Evolutionary conservation across 2,797 vertebrate species (phyloP), one percentile per base, ranked within the genome.

Genomic region (Esox masquinongy): DNA sequence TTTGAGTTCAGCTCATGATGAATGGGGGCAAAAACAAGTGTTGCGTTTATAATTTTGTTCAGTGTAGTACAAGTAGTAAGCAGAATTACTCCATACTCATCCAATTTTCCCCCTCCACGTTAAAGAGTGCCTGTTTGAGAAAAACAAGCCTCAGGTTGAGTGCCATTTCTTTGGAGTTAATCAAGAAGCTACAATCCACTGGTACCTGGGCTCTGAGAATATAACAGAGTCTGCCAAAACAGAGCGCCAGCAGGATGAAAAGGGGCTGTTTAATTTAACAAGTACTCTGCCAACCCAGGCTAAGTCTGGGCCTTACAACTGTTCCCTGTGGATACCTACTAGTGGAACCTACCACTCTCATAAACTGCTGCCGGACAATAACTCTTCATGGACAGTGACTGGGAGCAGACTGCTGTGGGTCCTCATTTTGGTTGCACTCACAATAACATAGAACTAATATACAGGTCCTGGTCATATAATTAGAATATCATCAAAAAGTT

Each of bases 151-250:
- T 9, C 8, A 43, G 0, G 76, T 66, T 1, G 1, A 0, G 6
- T 91, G 90, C 51, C 47, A 24, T 3, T 92, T 90, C 68, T 17
- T 1, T 1, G 84, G 78, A 0, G 68, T 88, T 75, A 87, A 77
- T 75, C 85, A 84, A 43, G 0, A 0, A 0, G 79, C 80, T 0
- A n/a, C 3, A 6, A 17, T 92, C 74, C 77, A 75, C 78, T 92
- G 90, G 91, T 73, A n/a, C 73, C 64, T 31, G 14, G 85, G 73
- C 63, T n/a, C 8, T 0, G 5, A 11, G 0, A 68, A 84, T 34
- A 0, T 87, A 2, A 83, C 80, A 0, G 1, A 31, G 3, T 1
- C 2, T 0, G 17, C 49, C 12, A 26, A 0, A 19, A 72, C 56
- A 2, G 1, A 22, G 0, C 11, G 5, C 0, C 7, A 8, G 0